Conservation (phyloP, 2,797 vertebrate species). For the Siniperca scherzeri region DNA sequence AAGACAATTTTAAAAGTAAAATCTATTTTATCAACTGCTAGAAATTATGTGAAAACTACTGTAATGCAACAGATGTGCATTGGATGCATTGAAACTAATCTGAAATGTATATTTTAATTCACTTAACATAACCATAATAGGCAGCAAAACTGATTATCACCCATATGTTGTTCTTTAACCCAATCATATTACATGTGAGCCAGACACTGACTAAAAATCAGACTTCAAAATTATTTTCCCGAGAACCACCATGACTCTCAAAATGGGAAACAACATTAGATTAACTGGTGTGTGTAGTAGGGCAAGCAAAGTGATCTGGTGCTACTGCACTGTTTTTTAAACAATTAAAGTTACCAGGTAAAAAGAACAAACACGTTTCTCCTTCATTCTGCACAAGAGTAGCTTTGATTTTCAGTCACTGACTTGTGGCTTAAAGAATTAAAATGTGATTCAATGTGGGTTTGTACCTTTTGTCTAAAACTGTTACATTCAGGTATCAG, state of each 20-base stretch:
- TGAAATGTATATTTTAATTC: not conserved
- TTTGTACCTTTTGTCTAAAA: not conserved
- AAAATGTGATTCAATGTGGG: not conserved
- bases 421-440: not conserved
- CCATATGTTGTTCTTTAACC: conserved; percentile 22
- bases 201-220: not conserved
- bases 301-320: not conserved
- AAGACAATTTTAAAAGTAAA: not conserved
- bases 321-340: not conserved
- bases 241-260: conserved; percentile 15
- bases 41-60: not conserved
- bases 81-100: conserved; percentile 3
- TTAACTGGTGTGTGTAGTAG: conserved; percentile 9
- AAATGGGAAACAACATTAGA: conserved; percentile 31
- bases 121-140: not conserved
- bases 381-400: not conserved
- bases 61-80: conserved; percentile 9
- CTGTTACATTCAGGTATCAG: not conserved
- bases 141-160: conserved; percentile 21
- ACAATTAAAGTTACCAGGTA: not conserved
- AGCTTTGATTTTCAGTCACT: not conserved
- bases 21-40: not conserved
- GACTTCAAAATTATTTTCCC: conserved; percentile 11
- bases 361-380: conserved; percentile 1
- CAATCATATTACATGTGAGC: conserved; percentile 21